Conservation (phyloP, 1,140 invertebrate genomes). For the Bombus polaris region DNA sequence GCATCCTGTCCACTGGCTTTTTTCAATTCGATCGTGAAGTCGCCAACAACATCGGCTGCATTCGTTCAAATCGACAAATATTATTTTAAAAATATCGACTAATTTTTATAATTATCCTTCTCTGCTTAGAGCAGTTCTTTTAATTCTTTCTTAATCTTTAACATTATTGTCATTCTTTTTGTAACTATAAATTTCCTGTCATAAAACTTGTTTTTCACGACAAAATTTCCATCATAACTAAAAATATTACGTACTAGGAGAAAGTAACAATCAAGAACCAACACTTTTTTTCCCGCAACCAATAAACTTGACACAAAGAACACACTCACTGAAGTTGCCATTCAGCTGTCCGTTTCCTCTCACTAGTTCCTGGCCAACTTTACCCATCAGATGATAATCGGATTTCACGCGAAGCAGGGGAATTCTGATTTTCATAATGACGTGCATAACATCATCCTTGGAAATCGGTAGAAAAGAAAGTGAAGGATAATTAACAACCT, state of each 20-base stretch:
- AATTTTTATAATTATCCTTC: no score
- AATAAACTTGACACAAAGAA: neutral
- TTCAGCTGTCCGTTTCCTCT: conserved; percentile 75
- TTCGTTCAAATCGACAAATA: neutral
- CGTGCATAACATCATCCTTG: conserved; percentile 79
- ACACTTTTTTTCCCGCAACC: neutral
- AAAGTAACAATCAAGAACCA: neutral
- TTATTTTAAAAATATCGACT: neutral
- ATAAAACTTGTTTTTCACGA: neutral
- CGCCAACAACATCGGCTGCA: conserved; percentile 75
- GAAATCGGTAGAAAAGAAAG: neutral
- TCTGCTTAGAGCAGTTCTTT: neutral
- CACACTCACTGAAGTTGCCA: conserved; percentile 79
- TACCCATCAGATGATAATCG: conserved; percentile 75
- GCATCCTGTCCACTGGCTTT: conserved; percentile 71
- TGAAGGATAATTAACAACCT: neutral
- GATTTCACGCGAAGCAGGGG: conserved; percentile 76
- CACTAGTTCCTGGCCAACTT: conserved; percentile 74
- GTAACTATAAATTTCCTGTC: neutral
- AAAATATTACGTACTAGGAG: neutral
- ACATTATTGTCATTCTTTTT: neutral
- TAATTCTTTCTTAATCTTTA: neutral
- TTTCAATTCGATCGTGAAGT: conserved; percentile 80
- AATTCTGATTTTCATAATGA: conserved; percentile 77
- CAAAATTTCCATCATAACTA: neutral